Evolutionary conservation across 2,797 vertebrate genomes (phyloP).

Genomic region (Lates japonicus): DNA sequence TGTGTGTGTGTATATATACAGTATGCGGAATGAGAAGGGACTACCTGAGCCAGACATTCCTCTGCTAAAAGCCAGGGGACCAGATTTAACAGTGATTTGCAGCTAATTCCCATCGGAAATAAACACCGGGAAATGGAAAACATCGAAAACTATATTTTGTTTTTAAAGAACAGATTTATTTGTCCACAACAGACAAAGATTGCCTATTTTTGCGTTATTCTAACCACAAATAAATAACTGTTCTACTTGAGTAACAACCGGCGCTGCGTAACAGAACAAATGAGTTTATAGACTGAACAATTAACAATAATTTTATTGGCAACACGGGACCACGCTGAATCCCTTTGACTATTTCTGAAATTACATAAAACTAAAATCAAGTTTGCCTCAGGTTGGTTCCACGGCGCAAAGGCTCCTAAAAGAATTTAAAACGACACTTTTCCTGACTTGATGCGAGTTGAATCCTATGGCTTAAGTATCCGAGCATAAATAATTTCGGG

Average conservation of each 20-base stretch:
- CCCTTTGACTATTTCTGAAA: neutral
- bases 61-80: conserved; percentile 86
- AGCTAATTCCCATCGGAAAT: conserved; percentile 82
- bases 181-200: neutral
- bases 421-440: neutral
- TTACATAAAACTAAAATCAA: neutral
- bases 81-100: conserved; percentile 93
- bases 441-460: neutral
- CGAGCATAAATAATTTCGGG: neutral
- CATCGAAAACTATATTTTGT: neutral
- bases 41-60: conserved; percentile 91
- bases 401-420: neutral
- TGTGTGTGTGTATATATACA: neutral
- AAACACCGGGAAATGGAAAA: conserved; percentile 10
- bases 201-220: conserved; percentile 1
- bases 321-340: neutral
- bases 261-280: neutral
- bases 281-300: neutral
- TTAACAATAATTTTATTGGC: neutral
- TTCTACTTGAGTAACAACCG: neutral
- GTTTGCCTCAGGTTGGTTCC: neutral
- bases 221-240: neutral
- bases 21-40: conserved; percentile 25
- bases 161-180: neutral
- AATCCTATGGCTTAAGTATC: neutral